Percentiles rank a stretch among this genome's conserved stretches.
Evolutionary conservation across 2,113 vertebrate species (phyloP).

Genomic region (Camelus dromedarius): DNA sequence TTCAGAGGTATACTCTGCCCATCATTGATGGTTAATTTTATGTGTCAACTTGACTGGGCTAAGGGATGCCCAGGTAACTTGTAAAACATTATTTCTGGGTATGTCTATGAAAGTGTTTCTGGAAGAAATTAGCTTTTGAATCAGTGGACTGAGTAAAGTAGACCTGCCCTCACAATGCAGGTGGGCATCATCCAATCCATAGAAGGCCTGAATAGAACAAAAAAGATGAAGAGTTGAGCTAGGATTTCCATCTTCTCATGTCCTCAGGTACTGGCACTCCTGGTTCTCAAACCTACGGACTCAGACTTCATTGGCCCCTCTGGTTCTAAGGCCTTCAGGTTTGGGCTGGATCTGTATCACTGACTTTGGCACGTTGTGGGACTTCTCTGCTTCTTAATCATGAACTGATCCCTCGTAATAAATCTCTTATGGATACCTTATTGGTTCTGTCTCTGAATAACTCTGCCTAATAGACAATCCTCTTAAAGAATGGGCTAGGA

Average conservation of each 20-base stretch:
- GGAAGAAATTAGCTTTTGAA: not conserved
- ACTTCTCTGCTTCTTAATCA: not conserved
- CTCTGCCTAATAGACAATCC: not conserved
- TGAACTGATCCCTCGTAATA: not conserved
- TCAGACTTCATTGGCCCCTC: not conserved
- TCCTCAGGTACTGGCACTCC: not conserved
- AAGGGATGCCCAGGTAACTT: not conserved
- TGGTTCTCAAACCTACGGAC: not conserved
- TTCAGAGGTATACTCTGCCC: not conserved
- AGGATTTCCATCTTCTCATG: not conserved
- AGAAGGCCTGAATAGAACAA: not conserved
- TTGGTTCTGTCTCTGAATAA: not conserved
- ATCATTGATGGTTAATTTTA: not conserved
- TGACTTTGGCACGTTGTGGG: not conserved
- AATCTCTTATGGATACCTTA: not conserved
- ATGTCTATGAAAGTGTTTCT: not conserved
- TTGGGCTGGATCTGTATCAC: not conserved
- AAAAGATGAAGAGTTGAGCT: not conserved
- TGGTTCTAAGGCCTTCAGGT: not conserved
- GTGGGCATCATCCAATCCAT: not conserved
- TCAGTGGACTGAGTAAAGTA: not conserved
- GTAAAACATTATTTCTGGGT: not conserved
- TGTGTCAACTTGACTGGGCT: not conserved
- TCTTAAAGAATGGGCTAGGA: not conserved
- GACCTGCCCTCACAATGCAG: too few species aligned